Evolutionary conservation across 2,797 vertebrate genomes (phyloP).

Genomic region (Sparidentex hasta): DNA sequence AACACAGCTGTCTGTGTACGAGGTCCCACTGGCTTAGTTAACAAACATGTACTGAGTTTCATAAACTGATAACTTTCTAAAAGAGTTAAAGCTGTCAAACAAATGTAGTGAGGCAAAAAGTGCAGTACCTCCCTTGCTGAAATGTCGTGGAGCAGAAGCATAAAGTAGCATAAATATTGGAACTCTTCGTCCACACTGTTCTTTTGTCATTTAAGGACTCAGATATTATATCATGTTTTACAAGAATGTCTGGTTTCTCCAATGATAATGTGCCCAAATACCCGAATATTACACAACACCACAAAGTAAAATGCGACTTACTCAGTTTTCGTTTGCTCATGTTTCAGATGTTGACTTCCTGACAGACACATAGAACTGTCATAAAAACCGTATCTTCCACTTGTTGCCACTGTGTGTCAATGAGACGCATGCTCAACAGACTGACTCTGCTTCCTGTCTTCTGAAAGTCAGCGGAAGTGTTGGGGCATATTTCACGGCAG

Average conservation of each 20-base stretch:
- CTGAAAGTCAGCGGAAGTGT: slow-evolving; percentile 44
- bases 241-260: neutral
- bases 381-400: neutral
- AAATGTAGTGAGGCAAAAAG: neutral
- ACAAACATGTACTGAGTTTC: neutral
- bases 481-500: neutral
- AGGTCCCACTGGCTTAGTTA: neutral
- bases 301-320: slow-evolving; percentile 47
- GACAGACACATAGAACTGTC: neutral
- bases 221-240: neutral
- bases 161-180: too few species aligned
- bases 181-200: neutral
- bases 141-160: too few species aligned
- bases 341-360: slow-evolving; percentile 24
- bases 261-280: neutral
- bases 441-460: slow-evolving; percentile 59
- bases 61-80: too few species aligned
- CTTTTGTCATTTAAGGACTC: neutral
- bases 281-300: neutral
- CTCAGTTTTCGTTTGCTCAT: slow-evolving; percentile 76
- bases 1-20: neutral
- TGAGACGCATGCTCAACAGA: neutral
- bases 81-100: too few species aligned
- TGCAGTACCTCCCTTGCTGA: too few species aligned
- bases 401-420: neutral